Percentiles rank a stretch among this genome's conserved stretches.
These are phyloP conservation scores for Centrocercus urophasianus DNA, from an alignment of 2,113 vertebrate species.

Conservation along the genomic window DNA sequence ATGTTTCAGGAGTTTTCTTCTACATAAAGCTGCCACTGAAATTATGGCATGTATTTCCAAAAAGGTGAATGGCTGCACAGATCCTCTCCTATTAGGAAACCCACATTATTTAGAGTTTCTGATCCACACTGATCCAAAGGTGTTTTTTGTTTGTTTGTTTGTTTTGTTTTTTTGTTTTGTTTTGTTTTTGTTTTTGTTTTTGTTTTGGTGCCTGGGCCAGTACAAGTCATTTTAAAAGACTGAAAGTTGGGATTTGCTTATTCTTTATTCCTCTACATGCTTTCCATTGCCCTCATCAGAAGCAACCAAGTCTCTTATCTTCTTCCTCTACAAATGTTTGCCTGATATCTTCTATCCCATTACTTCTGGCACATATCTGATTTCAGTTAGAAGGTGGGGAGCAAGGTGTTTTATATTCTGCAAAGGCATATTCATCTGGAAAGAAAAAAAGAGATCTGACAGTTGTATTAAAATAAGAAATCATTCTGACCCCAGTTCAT, in stretches of 20 bases:
- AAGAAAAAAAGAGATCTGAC: conserved; percentile 10
- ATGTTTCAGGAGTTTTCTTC: background rate
- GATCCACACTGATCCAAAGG: background rate
- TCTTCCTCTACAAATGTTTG: background rate
- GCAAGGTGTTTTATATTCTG: conserved; percentile 64
- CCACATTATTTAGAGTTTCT: background rate
- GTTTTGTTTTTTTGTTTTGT: background rate
- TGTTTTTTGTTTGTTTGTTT: too few relatives aligned
- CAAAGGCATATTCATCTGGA: conserved; percentile 74
- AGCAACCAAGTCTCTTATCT: background rate
- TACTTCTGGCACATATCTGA: background rate
- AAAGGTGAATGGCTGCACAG: background rate
- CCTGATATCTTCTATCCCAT: background rate
- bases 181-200: background rate
- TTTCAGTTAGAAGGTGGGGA: background rate
- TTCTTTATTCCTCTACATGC: background rate
- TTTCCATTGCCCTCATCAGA: background rate
- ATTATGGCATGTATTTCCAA: background rate
- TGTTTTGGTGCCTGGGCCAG: background rate
- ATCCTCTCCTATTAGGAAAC: background rate
- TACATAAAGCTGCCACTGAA: background rate
- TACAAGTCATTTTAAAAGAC: background rate
- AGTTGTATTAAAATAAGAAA: background rate
- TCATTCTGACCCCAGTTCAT: background rate
- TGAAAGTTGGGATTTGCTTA: background rate